Base-by-base conservation (phyloP, 64 coral and sea anemone species). In the Acropora tenuis region DNA sequence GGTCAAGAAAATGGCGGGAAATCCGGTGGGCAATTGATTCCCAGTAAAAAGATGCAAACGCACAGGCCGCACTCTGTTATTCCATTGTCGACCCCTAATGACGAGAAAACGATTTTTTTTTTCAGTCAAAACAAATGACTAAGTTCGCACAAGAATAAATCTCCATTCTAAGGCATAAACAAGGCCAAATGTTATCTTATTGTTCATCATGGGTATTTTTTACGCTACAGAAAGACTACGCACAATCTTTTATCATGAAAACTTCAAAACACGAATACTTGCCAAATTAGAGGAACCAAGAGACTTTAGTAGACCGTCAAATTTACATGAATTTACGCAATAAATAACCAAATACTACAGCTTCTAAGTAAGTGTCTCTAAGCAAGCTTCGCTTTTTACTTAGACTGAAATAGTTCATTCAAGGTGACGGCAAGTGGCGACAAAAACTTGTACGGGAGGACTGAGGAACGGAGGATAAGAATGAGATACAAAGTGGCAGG, bases 301-400 rank as follows among this genome's bases (percentile, higher is more conserved):
- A 4, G 5, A 20, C 40, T 3, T 13, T 48, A 6, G 8, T 49
- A 48, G 43, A 43, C 17, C 2, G 46, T 41, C 12, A 63, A 77
- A 48, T 48, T 77, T 11, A 71, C 18, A 4, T 71, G 47, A 85
- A 72, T 85, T 85, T 85, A 85, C 1, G 45, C 8, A 85, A 85
- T 85, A 85, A 85, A 85, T 85, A 85, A 85, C 80, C 18, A 43
- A 47, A 85, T 49, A 85, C 61, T 71, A 15, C 65, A 50, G 58
- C 8, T 15, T 30, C 18, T 3, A 16, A 3, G 1, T 20, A 20
- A n/a, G 13, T 71, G 4, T 15, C 8, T 5, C 13, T 8, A 71
- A 71, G 68, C 4, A 71, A 19, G 40, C 68, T 40, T 4, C 18
- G 3, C 19, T 13, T 30, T 30, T 30, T 30, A 30, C 30, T 30